Evolutionary conservation across 2,888 invertebrate species (phyloP), one percentile per base, ranked within the genome.

Genomic region (Punctoribates punctum): DNA sequence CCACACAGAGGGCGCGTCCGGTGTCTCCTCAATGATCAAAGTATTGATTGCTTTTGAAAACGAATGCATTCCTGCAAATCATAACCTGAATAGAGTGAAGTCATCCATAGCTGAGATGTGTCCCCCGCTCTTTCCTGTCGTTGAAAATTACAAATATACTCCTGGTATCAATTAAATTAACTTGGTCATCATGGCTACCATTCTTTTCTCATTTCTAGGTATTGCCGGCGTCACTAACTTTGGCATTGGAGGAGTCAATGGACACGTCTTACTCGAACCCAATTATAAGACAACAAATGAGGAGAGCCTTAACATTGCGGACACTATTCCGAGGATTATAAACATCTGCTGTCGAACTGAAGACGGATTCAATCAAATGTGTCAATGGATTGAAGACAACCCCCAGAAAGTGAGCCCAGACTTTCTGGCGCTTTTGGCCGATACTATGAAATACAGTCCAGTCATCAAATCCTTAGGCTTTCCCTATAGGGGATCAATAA

Each of bases 351-450:
- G 95, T 17, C 89, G 97, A 81, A 94, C 94, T 0, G 89, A 91
- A 83, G 89, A 88, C 67, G 91, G 92, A 6, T 90, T 91, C 34
- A 87, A 88, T 76, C 82, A 83, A 75, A 85, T 93, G 81, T 85
- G 93, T 70, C 85, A 87, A 17, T 75, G 82, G 81, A 80, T 83
- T 11, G 87, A 87, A 75, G 57, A 72, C 5, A 85, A 89, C 81
- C 83, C 84, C 3, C 4, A 20, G 17, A 72, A 1, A 85, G 88
- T 75, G 5, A 75, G n/a, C n/a, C 74, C 27, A 62, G 89, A 80
- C 91, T 91, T 89, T 93, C 81, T 86, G 91, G 82, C 88, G 90
- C 60, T 85, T 94, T 84, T 96, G 73, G 90, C 91, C 82, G 89
- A 89, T 82, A 87, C 92, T 75, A 90, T 92, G 82, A 85, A 87